A percentile compares a stretch with the other conserved stretches of the same genome.
These are phyloP conservation scores for Peromyscus eremicus DNA, from an alignment of 2,797 vertebrate species.

Conservation along the genomic window DNA sequence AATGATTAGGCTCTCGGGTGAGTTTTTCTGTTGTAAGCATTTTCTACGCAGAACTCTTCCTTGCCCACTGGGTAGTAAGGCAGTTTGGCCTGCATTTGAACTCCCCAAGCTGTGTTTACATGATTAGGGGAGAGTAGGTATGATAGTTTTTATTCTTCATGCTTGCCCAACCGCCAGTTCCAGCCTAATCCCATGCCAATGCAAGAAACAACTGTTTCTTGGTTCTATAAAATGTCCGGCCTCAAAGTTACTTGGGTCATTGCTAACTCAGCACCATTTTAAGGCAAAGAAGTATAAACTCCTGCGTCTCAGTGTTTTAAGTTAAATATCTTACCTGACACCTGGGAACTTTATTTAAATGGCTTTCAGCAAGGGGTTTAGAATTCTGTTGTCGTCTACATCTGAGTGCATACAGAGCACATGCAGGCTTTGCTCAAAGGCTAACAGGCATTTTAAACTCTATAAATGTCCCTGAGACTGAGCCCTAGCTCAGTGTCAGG, in stretches of 20 bases:
- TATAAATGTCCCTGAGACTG: neutral
- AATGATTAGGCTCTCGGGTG: neutral
- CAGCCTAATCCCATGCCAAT: neutral
- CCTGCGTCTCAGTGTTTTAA: neutral
- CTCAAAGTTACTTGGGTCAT: neutral
- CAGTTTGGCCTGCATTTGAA: neutral
- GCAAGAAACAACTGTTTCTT: slow-evolving; percentile 23
- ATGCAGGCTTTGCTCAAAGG: neutral
- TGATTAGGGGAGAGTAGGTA: neutral
- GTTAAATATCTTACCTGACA: slow-evolving; percentile 26
- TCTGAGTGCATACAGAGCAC: neutral
- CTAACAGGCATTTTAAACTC: slow-evolving; percentile 12
- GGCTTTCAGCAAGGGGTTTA: neutral
- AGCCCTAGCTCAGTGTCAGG: neutral
- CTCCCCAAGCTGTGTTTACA: neutral
- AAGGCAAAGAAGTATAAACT: neutral
- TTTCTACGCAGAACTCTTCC: neutral
- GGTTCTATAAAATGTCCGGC: neutral
- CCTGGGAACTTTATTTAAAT: neutral
- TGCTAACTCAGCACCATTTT: neutral
- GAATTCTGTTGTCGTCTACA: neutral
- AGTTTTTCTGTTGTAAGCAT: neutral
- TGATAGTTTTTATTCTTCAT: neutral
- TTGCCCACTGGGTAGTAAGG: neutral
- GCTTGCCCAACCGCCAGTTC: neutral